A percentile compares a stretch with the other conserved stretches of the same genome.
phyloP scores from a whole-genome alignment of 2,888 invertebrate genomes.

The Leistus spinibarbis region DNA sequence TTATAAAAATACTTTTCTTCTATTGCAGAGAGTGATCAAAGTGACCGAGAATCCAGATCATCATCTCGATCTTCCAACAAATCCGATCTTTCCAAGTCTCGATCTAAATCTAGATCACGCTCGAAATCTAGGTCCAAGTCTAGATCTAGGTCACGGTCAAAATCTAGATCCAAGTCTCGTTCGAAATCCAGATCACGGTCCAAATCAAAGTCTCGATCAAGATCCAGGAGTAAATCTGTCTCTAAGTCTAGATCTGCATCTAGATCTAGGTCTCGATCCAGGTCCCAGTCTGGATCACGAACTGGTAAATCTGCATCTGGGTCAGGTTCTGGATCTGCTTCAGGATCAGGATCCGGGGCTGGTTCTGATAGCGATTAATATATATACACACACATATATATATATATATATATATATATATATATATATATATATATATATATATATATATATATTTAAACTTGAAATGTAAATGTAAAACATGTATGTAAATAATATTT shows the following conservation, averaged over 20 bases:
- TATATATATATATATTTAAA: too few relatives aligned
- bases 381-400: too few relatives aligned
- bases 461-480: too few relatives aligned
- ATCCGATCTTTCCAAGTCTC: conserved; percentile 58
- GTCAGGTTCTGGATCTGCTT: conserved; percentile 49
- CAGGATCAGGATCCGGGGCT: conserved; percentile 39
- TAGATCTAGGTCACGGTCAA: conserved; percentile 48
- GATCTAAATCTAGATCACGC: conserved; percentile 55
- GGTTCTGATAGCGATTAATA: conserved; percentile 38
- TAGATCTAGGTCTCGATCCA: conserved; percentile 45
- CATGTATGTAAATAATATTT: too few relatives aligned
- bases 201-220: conserved; percentile 49
- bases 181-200: conserved; percentile 51
- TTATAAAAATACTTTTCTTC: conserved; percentile 48
- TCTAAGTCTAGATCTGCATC: conserved; percentile 49
- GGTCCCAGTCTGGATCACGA: conserved; percentile 48
- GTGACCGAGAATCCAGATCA: conserved; percentile 49
- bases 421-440: too few relatives aligned
- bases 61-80: conserved; percentile 51
- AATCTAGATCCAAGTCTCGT: conserved; percentile 49
- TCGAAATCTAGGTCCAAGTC: conserved; percentile 51
- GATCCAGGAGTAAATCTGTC: conserved; percentile 49
- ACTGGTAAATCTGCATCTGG: conserved; percentile 53
- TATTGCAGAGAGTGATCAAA: conserved; percentile 53
- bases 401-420: too few relatives aligned